Evolutionary conservation across 2,797 vertebrate genomes (phyloP).

Genomic region (Trachops cirrhosus): DNA sequence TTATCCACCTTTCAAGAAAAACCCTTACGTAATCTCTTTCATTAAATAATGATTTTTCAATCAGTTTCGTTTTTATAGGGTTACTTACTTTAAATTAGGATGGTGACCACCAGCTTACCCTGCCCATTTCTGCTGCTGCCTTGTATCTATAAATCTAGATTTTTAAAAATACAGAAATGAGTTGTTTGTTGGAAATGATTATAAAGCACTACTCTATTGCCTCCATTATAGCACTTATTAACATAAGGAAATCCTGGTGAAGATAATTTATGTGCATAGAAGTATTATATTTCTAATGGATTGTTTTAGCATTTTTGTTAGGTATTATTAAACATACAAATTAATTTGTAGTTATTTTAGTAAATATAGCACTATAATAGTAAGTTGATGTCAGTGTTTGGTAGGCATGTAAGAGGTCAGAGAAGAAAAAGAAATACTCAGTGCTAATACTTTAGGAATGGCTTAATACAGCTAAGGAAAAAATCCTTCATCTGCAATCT

Average conservation of each 20-base stretch:
- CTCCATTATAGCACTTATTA: neutral
- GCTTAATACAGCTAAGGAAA: conserved; percentile 16
- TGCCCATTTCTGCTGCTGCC: neutral
- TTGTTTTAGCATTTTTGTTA: conserved; percentile 34
- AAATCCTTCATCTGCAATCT: neutral
- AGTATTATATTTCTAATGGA: conserved; percentile 5
- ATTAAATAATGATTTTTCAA: neutral
- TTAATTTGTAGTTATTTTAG: neutral
- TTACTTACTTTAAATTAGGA: conserved; percentile 1
- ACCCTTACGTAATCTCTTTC: neutral
- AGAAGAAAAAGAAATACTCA: conserved; percentile 16
- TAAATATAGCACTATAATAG: neutral
- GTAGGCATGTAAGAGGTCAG: neutral
- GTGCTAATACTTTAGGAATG: conserved; percentile 31
- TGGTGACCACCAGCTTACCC: neutral
- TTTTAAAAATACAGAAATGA: conserved; percentile 3
- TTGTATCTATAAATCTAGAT: neutral
- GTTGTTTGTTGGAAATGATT: conserved; percentile 12
- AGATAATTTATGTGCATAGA: neutral
- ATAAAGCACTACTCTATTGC: neutral
- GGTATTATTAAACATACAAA: conserved; percentile 24
- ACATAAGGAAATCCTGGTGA: neutral
- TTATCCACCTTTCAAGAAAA: conserved; percentile 16
- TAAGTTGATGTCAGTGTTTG: neutral
- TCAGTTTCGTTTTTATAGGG: neutral